These are phyloP conservation scores for Paratrypauchen microcephalus DNA, from an alignment of 2,797 vertebrate genomes.

Conservation along the genomic window DNA sequence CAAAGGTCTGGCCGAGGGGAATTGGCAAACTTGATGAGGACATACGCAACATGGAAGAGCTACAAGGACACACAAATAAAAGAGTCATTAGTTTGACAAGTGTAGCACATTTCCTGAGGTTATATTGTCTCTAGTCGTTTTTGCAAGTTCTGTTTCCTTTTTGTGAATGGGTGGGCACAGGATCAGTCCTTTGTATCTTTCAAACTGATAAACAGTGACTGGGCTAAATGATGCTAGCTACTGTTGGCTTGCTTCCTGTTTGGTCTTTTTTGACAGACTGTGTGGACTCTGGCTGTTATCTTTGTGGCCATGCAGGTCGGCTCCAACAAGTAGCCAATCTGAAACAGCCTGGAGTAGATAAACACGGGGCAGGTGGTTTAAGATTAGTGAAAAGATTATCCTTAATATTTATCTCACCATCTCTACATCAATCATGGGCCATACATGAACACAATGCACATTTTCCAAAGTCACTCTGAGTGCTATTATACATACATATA, in stretches of 20 bases:
- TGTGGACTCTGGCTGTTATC: background rate
- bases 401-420: constrained; percentile 48
- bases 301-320: constrained; percentile 14
- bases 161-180: constrained; percentile 22
- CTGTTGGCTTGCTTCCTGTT: constrained; percentile 4
- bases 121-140: constrained; percentile 7
- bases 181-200: constrained; percentile 17
- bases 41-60: constrained; percentile 93
- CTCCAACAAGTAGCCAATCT: constrained; percentile 31
- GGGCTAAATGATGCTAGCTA: constrained; percentile 26
- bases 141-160: constrained; percentile 42
- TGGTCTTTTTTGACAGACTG: constrained; percentile 11
- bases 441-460: constrained; percentile 35
- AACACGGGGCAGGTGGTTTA: constrained; percentile 54
- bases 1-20: constrained; percentile 94
- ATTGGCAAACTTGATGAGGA: constrained; percentile 95
- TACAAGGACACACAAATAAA: constrained; percentile 59
- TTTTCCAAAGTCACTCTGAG: background rate
- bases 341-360: constrained; percentile 39
- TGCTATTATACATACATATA: background rate
- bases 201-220: constrained; percentile 6
- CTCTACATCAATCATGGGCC: constrained; percentile 35
- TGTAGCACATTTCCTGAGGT: constrained; percentile 45
- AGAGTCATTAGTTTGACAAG: constrained; percentile 33
- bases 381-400: constrained; percentile 45